phyloP scores from a whole-genome alignment of 2,888 invertebrate genomes.

The Cyrtodaria siliqua region DNA sequence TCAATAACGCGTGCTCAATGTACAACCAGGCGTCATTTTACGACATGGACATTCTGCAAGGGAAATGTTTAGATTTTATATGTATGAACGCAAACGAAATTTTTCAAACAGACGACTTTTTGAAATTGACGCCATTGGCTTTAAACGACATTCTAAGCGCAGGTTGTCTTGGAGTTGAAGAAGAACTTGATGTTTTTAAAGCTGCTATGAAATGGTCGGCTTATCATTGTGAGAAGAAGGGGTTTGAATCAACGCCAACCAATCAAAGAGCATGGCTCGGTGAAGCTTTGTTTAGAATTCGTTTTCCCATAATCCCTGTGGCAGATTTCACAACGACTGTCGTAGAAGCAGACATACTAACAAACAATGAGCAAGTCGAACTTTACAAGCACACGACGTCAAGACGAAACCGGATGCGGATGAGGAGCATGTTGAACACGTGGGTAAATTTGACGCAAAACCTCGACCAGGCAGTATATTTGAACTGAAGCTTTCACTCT shows the following conservation, averaged over 20 bases:
- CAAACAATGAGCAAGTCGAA: conserved; percentile 56
- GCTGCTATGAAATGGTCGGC: conserved; percentile 63
- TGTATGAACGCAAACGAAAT: conserved; percentile 64
- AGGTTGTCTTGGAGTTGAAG: conserved; percentile 49
- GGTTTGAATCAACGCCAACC: conserved; percentile 50
- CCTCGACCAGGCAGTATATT: conserved; percentile 60
- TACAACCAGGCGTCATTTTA: conserved; percentile 60
- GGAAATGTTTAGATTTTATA: conserved; percentile 55
- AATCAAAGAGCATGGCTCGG: conserved; percentile 61
- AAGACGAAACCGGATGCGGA: conserved; percentile 24
- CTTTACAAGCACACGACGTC: conserved; percentile 62
- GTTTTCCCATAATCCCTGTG: conserved; percentile 61
- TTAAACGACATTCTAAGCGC: conserved; percentile 43
- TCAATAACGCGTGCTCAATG: conserved; percentile 60
- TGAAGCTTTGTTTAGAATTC: conserved; percentile 56
- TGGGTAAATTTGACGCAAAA: conserved; percentile 61
- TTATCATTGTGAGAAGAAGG: conserved; percentile 60
- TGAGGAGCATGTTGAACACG: conserved; percentile 39
- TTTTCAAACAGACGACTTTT: conserved; percentile 55
- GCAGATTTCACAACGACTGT: conserved; percentile 58
- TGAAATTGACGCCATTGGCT: conserved; percentile 48
- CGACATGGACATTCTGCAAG: conserved; percentile 57
- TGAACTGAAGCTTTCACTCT: conserved; percentile 53
- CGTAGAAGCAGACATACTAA: conserved; percentile 47
- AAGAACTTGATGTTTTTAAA: conserved; percentile 62